These are phyloP conservation scores for Zaprionus obscuricornis DNA, from an alignment of 2,888 invertebrate genomes.

Conservation along the genomic window DNA sequence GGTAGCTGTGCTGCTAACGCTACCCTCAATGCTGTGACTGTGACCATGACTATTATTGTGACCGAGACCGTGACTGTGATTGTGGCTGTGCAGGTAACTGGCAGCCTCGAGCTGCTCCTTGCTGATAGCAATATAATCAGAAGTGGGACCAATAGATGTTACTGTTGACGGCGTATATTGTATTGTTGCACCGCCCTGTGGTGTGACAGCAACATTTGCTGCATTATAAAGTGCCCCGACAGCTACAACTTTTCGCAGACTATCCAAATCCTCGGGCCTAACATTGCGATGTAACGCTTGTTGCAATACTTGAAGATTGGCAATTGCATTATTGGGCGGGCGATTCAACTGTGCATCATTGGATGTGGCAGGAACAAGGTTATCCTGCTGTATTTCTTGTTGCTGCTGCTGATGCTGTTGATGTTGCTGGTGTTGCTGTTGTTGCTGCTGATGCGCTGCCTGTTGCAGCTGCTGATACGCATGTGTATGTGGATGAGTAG, in stretches of 20 bases:
- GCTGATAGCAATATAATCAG: slow-evolving; percentile 45
- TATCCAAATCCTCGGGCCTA: slow-evolving; percentile 77
- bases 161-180: slow-evolving; percentile 32
- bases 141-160: neutral
- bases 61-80: no score
- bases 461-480: slow-evolving; percentile 23
- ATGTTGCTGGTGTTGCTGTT: slow-evolving; percentile 21
- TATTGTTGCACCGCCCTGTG: slow-evolving; percentile 24
- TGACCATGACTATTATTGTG: no score
- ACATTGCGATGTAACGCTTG: slow-evolving; percentile 71
- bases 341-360: slow-evolving; percentile 26
- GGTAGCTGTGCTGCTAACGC: slow-evolving; percentile 80
- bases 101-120: slow-evolving; percentile 63
- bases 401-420: slow-evolving; percentile 15
- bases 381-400: slow-evolving; percentile 23
- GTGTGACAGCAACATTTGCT: slow-evolving; percentile 34
- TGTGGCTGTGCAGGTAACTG: slow-evolving; percentile 52
- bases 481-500: slow-evolving; percentile 15
- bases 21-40: slow-evolving; percentile 58
- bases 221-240: slow-evolving; percentile 63
- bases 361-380: slow-evolving; percentile 11
- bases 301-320: slow-evolving; percentile 77
- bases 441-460: slow-evolving; percentile 35
- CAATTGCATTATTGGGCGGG: slow-evolving; percentile 49
- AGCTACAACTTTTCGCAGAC: slow-evolving; percentile 80